phyloP scores from a whole-genome alignment of 2,113 vertebrate genomes.

The Phalacrocorax aristotelis region DNA sequence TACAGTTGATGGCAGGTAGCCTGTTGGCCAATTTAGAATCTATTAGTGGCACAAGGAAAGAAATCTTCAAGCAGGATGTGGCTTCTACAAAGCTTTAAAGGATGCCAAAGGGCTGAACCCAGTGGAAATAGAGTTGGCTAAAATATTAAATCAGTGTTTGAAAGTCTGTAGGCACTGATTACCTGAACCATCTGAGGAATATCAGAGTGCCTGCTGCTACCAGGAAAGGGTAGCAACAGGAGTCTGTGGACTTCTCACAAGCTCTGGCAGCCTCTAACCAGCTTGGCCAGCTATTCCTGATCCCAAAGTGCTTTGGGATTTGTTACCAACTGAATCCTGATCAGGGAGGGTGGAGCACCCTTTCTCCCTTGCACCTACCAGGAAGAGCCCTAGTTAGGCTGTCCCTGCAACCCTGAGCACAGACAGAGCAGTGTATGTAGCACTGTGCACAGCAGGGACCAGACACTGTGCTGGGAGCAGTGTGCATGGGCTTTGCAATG shows the following conservation, averaged over 20 bases:
- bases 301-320: not conserved
- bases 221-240: not conserved
- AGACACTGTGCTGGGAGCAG: not conserved
- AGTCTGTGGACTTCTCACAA: not conserved
- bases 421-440: not conserved
- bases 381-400: not conserved
- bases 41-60: not conserved
- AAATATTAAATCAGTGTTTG: not conserved
- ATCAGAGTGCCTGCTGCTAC: not conserved
- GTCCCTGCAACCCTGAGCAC: not conserved
- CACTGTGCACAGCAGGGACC: not conserved
- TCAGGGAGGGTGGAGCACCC: not conserved
- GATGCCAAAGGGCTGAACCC: not conserved
- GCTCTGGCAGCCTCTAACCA: not conserved
- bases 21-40: slow-evolving; percentile 12
- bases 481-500: rapidly evolving
- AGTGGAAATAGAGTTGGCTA: not conserved
- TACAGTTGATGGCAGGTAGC: slow-evolving; percentile 6
- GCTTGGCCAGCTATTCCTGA: not conserved
- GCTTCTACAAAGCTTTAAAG: not conserved
- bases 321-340: not conserved
- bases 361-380: not conserved
- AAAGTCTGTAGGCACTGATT: not conserved
- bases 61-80: not conserved
- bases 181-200: not conserved